A percentile compares a stretch with the other conserved stretches of the same genome.
Evolutionary conservation across 2,113 vertebrate genomes (phyloP).

Genomic region (Harpagus bidentatus): DNA sequence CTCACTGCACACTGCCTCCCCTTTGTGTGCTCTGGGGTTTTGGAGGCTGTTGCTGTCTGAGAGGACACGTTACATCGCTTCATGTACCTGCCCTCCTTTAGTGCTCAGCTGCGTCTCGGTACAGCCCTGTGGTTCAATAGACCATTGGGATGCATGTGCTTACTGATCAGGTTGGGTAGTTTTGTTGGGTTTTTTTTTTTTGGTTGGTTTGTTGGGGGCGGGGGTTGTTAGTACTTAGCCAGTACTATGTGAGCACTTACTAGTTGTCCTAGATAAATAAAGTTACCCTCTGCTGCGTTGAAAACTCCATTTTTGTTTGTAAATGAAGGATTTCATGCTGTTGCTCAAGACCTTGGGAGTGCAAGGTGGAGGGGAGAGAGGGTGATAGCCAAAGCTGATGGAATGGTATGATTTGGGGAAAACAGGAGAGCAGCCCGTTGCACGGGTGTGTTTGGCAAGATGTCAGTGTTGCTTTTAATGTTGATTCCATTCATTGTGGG

Average conservation of each 20-base stretch:
- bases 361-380: not conserved
- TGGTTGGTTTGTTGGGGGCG: too few species aligned
- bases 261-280: not conserved
- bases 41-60: too few species aligned
- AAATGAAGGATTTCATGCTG: not conserved
- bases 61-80: not conserved
- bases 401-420: not conserved
- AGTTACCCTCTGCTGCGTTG: rapidly evolving
- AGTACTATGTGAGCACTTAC: not conserved
- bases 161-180: not conserved
- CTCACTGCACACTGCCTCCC: not conserved
- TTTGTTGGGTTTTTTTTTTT: too few species aligned
- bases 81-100: rapidly evolving
- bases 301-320: not conserved
- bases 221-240: not conserved
- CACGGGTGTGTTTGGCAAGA: not conserved
- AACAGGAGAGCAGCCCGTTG: not conserved
- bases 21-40: not conserved
- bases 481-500: not conserved
- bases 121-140: not conserved
- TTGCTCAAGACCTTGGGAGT: not conserved
- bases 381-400: not conserved
- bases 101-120: rapidly evolving
- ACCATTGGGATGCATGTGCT: not conserved
- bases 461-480: not conserved